These are phyloP conservation scores for Pteruthius melanotis DNA, from an alignment of 2,113 vertebrate species.

Conservation along the genomic window DNA sequence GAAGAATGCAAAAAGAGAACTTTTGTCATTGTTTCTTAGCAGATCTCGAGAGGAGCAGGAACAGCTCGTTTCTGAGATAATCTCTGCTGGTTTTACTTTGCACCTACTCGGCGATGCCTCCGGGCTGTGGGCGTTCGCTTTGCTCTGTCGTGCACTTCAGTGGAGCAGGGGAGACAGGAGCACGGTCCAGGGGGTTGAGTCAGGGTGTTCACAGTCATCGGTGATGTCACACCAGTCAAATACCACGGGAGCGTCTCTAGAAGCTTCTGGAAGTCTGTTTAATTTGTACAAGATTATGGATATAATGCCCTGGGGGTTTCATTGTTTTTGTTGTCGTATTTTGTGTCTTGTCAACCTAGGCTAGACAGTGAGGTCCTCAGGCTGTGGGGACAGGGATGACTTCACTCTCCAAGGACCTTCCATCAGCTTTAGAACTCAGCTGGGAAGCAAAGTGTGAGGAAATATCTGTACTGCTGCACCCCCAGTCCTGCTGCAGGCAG, in stretches of 20 bases:
- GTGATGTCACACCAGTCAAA: not conserved
- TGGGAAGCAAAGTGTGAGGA: not conserved
- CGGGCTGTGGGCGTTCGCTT: not conserved
- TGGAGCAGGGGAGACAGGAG: not conserved
- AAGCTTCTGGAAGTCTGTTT: conserved; percentile 16
- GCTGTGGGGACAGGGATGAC: not conserved
- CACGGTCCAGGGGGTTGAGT: not conserved
- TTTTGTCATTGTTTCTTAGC: not conserved
- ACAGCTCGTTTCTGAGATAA: not conserved
- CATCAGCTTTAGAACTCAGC: not conserved
- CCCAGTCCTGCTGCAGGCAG: not conserved
- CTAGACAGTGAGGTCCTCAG: not conserved
- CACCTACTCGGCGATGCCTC: not conserved
- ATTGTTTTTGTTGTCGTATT: not conserved
- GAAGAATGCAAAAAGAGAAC: not conserved
- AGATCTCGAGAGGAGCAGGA: not conserved
- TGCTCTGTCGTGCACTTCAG: not conserved
- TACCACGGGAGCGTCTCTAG: not conserved
- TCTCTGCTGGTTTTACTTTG: not conserved
- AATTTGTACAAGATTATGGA: not conserved
- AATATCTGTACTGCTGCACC: not conserved
- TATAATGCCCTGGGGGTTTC: not conserved
- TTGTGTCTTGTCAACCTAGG: not conserved
- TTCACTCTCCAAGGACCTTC: not conserved
- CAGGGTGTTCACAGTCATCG: not conserved